Evolutionary conservation across 2,888 invertebrate species (phyloP).

Genomic region (Pyrochroa serraticornis): DNA sequence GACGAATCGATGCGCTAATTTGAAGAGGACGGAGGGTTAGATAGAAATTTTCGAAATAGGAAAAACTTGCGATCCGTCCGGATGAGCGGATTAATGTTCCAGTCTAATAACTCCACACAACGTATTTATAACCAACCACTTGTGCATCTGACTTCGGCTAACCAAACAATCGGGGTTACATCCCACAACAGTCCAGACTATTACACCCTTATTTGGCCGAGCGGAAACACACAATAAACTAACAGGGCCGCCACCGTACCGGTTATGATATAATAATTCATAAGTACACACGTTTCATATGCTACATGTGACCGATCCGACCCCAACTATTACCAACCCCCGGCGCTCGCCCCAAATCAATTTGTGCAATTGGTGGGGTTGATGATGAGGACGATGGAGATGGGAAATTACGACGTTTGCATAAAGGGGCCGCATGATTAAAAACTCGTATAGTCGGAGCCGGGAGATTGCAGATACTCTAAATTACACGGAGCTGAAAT

Average conservation of each 20-base stretch:
- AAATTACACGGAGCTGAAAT: conserved; percentile 30
- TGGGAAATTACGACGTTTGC: conserved; percentile 47
- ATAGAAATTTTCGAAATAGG: too few species aligned
- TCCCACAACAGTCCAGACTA: conserved; percentile 6
- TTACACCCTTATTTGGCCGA: conserved; percentile 2
- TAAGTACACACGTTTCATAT: conserved; percentile 46
- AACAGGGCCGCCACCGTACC: conserved; percentile 22
- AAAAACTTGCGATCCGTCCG: too few species aligned
- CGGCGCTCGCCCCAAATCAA: conserved; percentile 37
- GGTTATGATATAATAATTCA: conserved; percentile 55
- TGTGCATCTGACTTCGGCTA: conserved; percentile 57
- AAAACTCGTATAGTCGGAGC: conserved; percentile 44
- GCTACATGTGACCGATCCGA: conserved; percentile 46
- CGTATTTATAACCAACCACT: conserved; percentile 48
- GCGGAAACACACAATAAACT: conserved; percentile 1
- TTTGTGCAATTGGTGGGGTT: conserved; percentile 40
- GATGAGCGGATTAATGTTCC: conserved; percentile 5
- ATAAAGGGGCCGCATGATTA: conserved; percentile 48
- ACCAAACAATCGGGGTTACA: conserved; percentile 37
- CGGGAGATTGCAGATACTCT: conserved; percentile 31
- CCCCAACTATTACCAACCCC: conserved; percentile 45
- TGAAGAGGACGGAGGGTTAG: too few species aligned
- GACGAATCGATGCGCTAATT: too few species aligned
- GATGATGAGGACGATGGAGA: conserved; percentile 32
- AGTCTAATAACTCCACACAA: conserved; percentile 16